phyloP scores from a whole-genome alignment of 2,797 vertebrate genomes.

The Agapornis canus region DNA sequence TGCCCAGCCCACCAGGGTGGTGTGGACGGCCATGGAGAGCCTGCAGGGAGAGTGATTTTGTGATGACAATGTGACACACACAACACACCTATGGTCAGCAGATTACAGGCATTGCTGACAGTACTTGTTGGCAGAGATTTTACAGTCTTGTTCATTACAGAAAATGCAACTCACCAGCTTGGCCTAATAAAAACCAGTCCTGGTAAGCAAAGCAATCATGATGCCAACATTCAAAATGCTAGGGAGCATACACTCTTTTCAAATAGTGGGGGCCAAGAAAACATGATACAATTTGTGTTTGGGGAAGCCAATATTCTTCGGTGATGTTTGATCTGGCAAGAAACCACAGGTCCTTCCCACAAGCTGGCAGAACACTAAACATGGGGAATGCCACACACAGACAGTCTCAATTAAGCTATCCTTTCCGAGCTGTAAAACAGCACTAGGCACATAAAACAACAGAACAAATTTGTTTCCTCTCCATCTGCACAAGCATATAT shows the following conservation, averaged over 20 bases:
- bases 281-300: not conserved
- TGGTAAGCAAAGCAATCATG: not conserved
- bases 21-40: rapidly evolving
- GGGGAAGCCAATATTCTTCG: not conserved
- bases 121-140: not conserved
- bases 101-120: not conserved
- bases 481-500: not conserved
- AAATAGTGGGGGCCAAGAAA: not conserved
- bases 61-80: not conserved
- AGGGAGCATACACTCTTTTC: not conserved
- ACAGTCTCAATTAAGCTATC: constrained; percentile 51
- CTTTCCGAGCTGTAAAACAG: constrained; percentile 40
- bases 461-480: constrained; percentile 28
- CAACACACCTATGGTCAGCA: not conserved
- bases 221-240: not conserved
- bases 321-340: constrained; percentile 19
- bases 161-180: not conserved
- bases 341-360: not conserved
- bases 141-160: not conserved
- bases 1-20: not conserved
- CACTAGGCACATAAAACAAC: constrained; percentile 7
- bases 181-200: not conserved
- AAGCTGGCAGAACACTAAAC: constrained; percentile 38
- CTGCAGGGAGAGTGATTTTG: not conserved
- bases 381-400: not conserved